These are phyloP conservation scores for Mastomys coucha DNA, from an alignment of 2,113 vertebrate genomes.

Conservation along the genomic window DNA sequence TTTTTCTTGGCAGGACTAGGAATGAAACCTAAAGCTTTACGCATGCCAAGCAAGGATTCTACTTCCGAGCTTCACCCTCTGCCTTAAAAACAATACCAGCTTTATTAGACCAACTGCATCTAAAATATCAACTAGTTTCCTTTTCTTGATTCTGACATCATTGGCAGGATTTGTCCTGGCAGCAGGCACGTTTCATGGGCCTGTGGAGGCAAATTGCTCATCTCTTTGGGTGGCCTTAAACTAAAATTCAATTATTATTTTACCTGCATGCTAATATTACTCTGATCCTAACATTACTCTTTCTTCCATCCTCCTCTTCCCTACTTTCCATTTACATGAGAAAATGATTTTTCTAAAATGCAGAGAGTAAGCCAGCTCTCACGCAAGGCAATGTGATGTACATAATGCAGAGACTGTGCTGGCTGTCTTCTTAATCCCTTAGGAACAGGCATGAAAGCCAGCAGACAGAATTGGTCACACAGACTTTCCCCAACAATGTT, in stretches of 20 bases:
- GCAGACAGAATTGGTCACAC: conserved; percentile 16
- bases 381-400: neutral
- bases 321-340: conserved; percentile 65
- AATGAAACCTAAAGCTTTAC: neutral
- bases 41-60: neutral
- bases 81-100: neutral
- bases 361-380: neutral
- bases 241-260: neutral
- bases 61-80: neutral
- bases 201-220: neutral
- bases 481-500: neutral
- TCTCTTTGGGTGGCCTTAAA: neutral
- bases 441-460: neutral
- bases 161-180: neutral
- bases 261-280: neutral
- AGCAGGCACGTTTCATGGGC: neutral
- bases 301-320: conserved; percentile 25
- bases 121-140: neutral
- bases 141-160: neutral
- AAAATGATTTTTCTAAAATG: conserved; percentile 50
- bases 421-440: neutral
- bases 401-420: neutral
- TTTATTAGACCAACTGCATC: neutral
- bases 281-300: conserved; percentile 35
- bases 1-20: too few relatives aligned